These are phyloP conservation scores for Leucophenga maculata DNA, from an alignment of 2,888 invertebrate species.

Conservation along the genomic window DNA sequence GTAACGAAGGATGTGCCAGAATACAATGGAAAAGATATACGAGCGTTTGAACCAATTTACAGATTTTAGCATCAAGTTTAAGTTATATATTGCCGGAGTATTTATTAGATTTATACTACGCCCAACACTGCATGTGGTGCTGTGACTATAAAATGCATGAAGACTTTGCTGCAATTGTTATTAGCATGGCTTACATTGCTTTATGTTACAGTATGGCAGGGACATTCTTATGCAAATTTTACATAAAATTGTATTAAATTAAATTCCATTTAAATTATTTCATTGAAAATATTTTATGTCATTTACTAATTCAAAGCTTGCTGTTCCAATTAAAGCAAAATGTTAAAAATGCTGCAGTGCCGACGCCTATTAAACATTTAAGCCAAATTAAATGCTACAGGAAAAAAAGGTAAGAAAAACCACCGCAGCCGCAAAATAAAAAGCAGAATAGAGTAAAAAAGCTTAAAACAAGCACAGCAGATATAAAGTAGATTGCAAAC, in stretches of 20 bases:
- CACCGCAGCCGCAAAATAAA: no score
- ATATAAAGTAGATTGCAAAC: not conserved
- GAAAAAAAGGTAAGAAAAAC: not conserved
- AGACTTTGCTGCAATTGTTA: no score
- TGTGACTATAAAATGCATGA: not conserved
- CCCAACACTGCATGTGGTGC: not conserved
- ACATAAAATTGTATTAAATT: no score
- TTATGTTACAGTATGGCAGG: no score
- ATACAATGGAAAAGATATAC: no score
- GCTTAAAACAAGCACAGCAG: not conserved
- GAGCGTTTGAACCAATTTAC: not conserved
- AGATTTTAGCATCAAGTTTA: not conserved
- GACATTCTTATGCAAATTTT: no score
- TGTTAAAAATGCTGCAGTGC: not conserved
- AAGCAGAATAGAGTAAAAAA: not conserved
- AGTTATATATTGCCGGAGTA: not conserved
- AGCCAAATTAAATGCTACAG: constrained; percentile 17
- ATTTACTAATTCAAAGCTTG: not conserved
- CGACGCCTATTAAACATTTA: constrained; percentile 16
- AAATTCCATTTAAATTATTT: no score
- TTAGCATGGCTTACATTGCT: no score
- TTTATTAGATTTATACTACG: not conserved
- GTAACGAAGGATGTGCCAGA: no score
- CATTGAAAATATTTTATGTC: no score
- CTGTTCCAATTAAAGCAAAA: constrained; percentile 23